Percentiles rank a stretch among this genome's conserved stretches.
These are phyloP conservation scores for Metallyticus violacea DNA, from an alignment of 2,888 invertebrate genomes.

Conservation along the genomic window DNA sequence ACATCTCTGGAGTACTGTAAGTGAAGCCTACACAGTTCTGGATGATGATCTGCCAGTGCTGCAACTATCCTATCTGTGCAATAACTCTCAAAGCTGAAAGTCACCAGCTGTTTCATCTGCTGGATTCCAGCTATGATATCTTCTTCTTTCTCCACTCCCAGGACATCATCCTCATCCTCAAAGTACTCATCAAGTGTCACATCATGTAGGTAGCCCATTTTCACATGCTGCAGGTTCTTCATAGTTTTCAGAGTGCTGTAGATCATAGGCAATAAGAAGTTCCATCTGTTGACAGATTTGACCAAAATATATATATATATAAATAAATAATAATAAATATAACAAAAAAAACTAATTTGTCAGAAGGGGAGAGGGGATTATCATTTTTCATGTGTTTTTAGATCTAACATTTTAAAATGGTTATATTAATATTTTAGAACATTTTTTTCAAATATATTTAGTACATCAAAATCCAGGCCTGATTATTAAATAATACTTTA, in stretches of 20 bases:
- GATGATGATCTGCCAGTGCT: not conserved
- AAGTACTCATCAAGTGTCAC: not conserved
- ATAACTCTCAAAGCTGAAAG: not conserved
- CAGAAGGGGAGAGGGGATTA: no score
- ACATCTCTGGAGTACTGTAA: not conserved
- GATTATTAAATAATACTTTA: no score
- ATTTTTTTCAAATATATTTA: no score
- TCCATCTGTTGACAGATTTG: not conserved
- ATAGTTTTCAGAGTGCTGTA: not conserved
- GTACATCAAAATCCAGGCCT: no score
- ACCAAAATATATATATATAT: no score
- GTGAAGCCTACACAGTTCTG: not conserved
- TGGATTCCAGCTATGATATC: not conserved
- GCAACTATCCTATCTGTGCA: not conserved
- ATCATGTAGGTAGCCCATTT: not conserved
- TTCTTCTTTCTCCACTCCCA: not conserved
- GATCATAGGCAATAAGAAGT: not conserved
- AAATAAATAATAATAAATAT: no score
- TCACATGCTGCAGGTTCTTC: not conserved
- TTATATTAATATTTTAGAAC: no score
- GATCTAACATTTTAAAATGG: no score
- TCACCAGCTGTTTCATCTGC: not conserved
- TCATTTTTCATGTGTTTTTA: no score
- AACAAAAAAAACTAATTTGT: no score
- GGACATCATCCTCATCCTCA: not conserved